phyloP scores from a whole-genome alignment of 2,113 vertebrate species.

The Laticauda colubrina region DNA sequence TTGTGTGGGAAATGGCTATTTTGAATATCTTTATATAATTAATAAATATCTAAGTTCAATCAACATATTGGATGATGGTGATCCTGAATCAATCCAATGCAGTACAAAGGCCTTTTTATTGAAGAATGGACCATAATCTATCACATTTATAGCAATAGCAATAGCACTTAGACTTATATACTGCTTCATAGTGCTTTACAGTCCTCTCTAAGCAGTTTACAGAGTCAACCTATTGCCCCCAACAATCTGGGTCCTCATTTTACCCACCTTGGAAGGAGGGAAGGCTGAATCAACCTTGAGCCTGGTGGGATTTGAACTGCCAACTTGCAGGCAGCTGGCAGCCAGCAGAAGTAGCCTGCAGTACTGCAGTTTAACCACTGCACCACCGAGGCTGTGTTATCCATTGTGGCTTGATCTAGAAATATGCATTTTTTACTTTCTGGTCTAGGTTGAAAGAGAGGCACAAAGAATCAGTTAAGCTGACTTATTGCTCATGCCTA shows the following conservation, averaged over 20 bases:
- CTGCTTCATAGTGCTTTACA: no score
- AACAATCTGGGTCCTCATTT: no score
- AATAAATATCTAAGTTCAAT: not conserved
- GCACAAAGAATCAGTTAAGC: not conserved
- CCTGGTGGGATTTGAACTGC: no score
- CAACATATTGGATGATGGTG: not conserved
- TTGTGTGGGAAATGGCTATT: not conserved
- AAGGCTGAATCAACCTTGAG: no score
- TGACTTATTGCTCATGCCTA: not conserved
- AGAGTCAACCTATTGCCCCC: no score
- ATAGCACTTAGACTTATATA: no score
- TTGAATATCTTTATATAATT: not conserved
- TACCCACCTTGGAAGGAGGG: no score
- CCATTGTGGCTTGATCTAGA: not conserved
- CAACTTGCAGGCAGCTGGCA: no score
- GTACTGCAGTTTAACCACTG: no score
- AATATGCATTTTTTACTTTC: not conserved
- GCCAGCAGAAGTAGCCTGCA: no score
- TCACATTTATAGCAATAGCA: not conserved
- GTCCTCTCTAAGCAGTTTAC: no score
- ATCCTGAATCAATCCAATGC: not conserved
- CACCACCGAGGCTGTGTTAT: no score
- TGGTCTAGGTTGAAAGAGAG: not conserved
- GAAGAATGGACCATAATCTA: not conserved
- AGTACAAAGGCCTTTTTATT: not conserved